Percentiles rank a stretch among this genome's conserved stretches.
Evolutionary conservation across 1,140 invertebrate genomes (phyloP).

Genomic region (Megalopta genalis): DNA sequence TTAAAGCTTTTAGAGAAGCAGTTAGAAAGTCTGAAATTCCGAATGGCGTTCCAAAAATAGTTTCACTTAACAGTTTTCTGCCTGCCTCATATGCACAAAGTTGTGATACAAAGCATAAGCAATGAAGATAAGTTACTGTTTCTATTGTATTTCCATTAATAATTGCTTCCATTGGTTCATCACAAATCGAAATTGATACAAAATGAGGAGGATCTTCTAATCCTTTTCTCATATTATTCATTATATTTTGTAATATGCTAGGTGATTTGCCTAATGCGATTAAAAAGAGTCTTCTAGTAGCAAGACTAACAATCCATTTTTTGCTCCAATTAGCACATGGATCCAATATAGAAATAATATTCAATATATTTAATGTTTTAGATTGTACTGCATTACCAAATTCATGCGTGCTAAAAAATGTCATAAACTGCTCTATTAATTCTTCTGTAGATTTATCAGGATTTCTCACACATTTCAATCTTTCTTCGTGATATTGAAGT

Average conservation of each 20-base stretch:
- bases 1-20: constrained; percentile 66
- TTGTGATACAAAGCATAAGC: constrained; percentile 70
- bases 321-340: constrained; percentile 74
- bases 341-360: constrained; percentile 74
- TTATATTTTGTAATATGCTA: constrained; percentile 65
- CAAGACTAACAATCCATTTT: constrained; percentile 72
- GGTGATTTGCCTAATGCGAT: constrained; percentile 69
- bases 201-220: constrained; percentile 63
- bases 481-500: constrained; percentile 71
- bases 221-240: constrained; percentile 61
- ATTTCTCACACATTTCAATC: constrained; percentile 67
- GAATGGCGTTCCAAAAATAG: constrained; percentile 59
- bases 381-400: constrained; percentile 54
- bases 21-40: constrained; percentile 69
- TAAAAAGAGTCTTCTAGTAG: constrained; percentile 69
- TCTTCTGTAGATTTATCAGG: constrained; percentile 73
- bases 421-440: constrained; percentile 74
- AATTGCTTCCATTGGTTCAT: constrained; percentile 70
- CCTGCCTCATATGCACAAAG: constrained; percentile 68
- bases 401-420: constrained; percentile 67
- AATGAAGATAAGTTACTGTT: constrained; percentile 74
- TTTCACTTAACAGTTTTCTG: constrained; percentile 65
- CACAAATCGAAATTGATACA: constrained; percentile 65
- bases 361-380: constrained; percentile 68
- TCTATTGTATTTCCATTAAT: constrained; percentile 76